Conservation (phyloP, 1,140 invertebrate species). For the Bombus ignitus region DNA sequence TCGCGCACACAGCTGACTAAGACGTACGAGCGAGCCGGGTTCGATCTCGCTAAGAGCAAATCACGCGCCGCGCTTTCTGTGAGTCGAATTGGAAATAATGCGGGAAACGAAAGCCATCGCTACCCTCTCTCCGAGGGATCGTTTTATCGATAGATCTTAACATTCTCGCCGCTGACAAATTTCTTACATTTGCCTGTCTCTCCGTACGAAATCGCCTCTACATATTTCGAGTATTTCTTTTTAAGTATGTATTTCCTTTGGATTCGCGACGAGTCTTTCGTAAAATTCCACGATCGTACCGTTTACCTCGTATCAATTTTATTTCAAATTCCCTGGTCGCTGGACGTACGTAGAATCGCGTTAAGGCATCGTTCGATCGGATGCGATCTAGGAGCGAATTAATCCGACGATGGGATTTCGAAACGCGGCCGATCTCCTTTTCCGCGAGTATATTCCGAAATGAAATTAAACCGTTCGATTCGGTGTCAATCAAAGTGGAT, state of each 20-base stretch:
- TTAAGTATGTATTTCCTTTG: neutral
- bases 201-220: neutral
- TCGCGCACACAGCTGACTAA: constrained; percentile 51
- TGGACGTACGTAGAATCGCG: neutral
- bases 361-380: neutral
- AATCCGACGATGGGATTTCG: neutral
- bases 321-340: neutral
- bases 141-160: constrained; percentile 27
- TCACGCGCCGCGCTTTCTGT: constrained; percentile 22
- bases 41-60: constrained; percentile 53
- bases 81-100: constrained; percentile 45
- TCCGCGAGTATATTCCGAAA: neutral
- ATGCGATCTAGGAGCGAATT: neutral
- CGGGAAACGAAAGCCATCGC: constrained; percentile 19
- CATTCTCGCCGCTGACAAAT: constrained; percentile 22
- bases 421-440: neutral
- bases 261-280: too few species aligned
- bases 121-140: neutral
- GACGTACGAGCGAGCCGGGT: constrained; percentile 44
- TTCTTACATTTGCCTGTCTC: neutral
- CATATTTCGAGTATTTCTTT: neutral
- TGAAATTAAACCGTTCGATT: constrained; percentile 15
- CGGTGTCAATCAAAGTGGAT: constrained; percentile 7
- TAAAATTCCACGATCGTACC: neutral
- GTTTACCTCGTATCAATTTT: neutral